Conservation (phyloP, 2,888 invertebrate genomes). For the Odontocolon sp. region DNA sequence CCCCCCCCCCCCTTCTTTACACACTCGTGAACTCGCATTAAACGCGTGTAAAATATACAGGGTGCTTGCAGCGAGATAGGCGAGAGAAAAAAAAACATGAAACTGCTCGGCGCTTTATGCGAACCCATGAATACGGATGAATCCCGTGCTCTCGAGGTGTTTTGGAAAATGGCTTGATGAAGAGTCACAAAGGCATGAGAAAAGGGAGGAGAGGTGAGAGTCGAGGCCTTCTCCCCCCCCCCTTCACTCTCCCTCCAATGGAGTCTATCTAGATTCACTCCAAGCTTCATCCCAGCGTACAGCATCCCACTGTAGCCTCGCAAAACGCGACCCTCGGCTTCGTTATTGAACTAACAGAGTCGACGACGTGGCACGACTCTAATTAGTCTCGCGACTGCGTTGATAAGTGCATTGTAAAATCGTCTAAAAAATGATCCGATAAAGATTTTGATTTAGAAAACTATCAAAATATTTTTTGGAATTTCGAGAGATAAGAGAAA, state of each 20-base stretch:
- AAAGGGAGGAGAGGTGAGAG: background rate
- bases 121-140: conserved; percentile 57
- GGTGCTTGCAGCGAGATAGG: conserved; percentile 20
- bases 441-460: too few relatives aligned
- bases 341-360: conserved; percentile 9
- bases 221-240: conserved; percentile 15
- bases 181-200: conserved; percentile 34
- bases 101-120: conserved; percentile 39
- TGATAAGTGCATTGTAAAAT: too few relatives aligned
- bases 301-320: too few relatives aligned
- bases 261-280: background rate
- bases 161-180: conserved; percentile 54
- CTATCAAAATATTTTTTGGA: too few relatives aligned
- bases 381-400: conserved; percentile 2
- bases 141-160: conserved; percentile 44
- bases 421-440: too few relatives aligned
- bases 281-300: background rate
- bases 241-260: background rate
- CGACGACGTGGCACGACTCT: background rate
- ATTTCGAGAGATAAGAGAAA: background rate
- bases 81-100: conserved; percentile 15
- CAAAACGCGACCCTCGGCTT: conserved; percentile 13
- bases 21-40: conserved; percentile 37
- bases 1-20: conserved; percentile 1
- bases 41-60: conserved; percentile 39